phyloP scores from a whole-genome alignment of 1,140 invertebrate species.

The Pogonognathellus flavescens region DNA sequence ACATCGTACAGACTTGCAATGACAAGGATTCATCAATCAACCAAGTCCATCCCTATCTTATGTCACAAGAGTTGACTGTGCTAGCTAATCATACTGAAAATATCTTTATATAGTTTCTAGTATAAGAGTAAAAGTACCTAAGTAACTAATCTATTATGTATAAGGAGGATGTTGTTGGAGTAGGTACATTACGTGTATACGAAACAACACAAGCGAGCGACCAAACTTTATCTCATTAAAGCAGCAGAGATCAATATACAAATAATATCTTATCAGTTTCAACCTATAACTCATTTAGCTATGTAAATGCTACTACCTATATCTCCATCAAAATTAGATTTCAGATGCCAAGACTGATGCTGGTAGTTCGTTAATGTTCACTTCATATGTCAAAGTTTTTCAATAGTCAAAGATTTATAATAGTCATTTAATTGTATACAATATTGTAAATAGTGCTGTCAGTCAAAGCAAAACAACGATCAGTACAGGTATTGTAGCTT shows the following conservation, averaged over 20 bases:
- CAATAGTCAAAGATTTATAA: constrained; percentile 1
- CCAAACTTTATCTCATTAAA: too few species aligned
- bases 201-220: too few species aligned
- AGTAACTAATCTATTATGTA: neutral
- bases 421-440: neutral
- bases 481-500: neutral
- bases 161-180: neutral
- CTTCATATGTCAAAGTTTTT: constrained; percentile 4
- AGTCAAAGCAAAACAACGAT: neutral
- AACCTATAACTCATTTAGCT: too few species aligned
- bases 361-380: constrained; percentile 27
- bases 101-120: too few species aligned
- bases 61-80: too few species aligned
- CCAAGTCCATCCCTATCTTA: neutral
- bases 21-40: constrained; percentile 56
- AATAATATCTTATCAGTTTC: too few species aligned
- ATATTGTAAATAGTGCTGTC: neutral
- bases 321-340: neutral
- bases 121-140: neutral
- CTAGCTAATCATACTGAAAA: too few species aligned
- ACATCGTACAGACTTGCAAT: constrained; percentile 39
- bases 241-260: too few species aligned
- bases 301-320: neutral
- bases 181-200: too few species aligned
- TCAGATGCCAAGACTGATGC: constrained; percentile 1